phyloP scores from a whole-genome alignment of 2,888 invertebrate genomes.

The Halictus ligatus region DNA sequence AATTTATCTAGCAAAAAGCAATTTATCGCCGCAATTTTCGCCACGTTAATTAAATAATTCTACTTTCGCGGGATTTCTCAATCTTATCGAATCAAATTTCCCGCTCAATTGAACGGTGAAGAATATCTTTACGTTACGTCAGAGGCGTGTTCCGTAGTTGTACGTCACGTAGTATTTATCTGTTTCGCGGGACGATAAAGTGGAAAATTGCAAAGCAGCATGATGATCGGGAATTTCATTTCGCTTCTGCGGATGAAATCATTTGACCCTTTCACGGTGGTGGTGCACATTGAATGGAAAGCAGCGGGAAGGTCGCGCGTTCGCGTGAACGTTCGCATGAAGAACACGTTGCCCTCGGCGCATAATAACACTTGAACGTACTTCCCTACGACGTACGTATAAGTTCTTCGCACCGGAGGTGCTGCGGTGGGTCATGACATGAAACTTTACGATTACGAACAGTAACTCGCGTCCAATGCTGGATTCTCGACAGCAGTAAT shows the following conservation, averaged over 20 bases:
- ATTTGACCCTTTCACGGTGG: slow-evolving; percentile 33
- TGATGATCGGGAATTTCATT: slow-evolving; percentile 27
- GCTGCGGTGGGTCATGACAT: slow-evolving; percentile 24
- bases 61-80: too few relatives aligned
- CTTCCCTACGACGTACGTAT: neutral
- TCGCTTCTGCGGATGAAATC: slow-evolving; percentile 34
- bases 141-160: too few relatives aligned
- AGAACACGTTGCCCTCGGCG: slow-evolving; percentile 40
- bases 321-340: slow-evolving; percentile 30
- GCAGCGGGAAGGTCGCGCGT: slow-evolving; percentile 9
- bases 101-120: too few relatives aligned
- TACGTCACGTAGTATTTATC: neutral
- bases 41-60: too few relatives aligned
- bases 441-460: slow-evolving; percentile 36
- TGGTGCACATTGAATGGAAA: slow-evolving; percentile 42
- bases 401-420: slow-evolving; percentile 12
- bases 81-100: too few relatives aligned
- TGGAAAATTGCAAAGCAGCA: neutral
- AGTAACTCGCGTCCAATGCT: neutral
- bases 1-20: too few relatives aligned
- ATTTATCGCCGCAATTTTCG: too few relatives aligned
- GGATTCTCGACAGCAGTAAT: neutral
- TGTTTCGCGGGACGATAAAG: too few relatives aligned
- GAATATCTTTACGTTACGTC: too few relatives aligned
- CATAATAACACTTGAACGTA: slow-evolving; percentile 47